These are phyloP conservation scores for Neopipo cinnamomea DNA, from an alignment of 2,113 vertebrate genomes.

Conservation along the genomic window DNA sequence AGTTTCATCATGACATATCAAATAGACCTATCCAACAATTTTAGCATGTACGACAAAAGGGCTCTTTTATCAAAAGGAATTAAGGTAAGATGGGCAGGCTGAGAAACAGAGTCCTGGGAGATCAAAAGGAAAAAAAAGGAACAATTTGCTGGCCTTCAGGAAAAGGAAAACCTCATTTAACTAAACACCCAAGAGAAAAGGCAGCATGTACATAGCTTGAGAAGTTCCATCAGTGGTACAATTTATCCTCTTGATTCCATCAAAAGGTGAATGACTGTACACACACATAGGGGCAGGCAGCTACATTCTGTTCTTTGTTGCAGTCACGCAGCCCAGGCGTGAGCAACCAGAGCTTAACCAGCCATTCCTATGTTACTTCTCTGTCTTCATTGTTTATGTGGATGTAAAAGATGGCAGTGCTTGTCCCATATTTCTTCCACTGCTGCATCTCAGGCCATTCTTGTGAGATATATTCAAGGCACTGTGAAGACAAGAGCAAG, in stretches of 20 bases:
- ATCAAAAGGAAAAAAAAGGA: neutral
- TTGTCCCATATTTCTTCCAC: neutral
- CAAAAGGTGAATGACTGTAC: neutral
- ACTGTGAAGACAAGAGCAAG: neutral
- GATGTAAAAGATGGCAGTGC: neutral
- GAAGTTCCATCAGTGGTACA: neutral
- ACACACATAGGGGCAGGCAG: neutral
- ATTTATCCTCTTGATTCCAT: neutral
- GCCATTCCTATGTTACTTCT: neutral
- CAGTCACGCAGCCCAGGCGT: neutral
- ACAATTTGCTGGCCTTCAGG: neutral
- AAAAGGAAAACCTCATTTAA: neutral
- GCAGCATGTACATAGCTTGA: neutral
- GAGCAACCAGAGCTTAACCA: neutral
- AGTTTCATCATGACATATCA: neutral
- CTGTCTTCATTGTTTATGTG: rapidly evolving
- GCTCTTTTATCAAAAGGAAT: neutral
- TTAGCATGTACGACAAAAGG: neutral
- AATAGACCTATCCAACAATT: neutral
- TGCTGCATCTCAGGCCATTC: neutral
- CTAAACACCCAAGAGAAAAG: neutral
- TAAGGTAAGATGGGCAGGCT: neutral
- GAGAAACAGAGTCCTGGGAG: neutral
- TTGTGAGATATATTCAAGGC: neutral
- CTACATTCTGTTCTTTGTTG: neutral